Evolutionary conservation across 2,888 invertebrate species (phyloP).

Genomic region (Pristionchus fissidentatus): DNA sequence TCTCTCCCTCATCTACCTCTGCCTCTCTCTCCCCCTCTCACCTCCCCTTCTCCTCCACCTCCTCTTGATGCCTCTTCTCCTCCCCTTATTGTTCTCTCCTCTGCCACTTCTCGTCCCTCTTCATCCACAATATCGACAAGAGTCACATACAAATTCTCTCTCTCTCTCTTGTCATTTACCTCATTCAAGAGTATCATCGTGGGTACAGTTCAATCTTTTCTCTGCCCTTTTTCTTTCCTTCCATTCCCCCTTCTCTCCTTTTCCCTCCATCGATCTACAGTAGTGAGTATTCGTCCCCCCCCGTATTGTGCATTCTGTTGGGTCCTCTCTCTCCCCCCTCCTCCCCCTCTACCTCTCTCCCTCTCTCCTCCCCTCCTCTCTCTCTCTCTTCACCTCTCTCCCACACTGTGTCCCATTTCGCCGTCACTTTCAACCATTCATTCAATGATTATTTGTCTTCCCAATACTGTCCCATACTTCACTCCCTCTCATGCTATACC

Average conservation of each 20-base stretch:
- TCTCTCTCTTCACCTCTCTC: neutral
- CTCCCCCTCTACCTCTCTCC: neutral
- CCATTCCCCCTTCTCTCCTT: constrained; percentile 48
- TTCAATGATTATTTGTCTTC: neutral
- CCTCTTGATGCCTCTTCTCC: too few relatives aligned
- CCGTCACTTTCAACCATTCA: neutral
- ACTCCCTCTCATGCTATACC: neutral
- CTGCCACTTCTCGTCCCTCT: constrained; percentile 1
- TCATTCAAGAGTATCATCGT: constrained; percentile 8
- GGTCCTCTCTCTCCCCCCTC: neutral
- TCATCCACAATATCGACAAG: neutral
- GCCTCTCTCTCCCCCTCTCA: constrained; percentile 25
- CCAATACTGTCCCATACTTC: neutral
- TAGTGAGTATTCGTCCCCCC: constrained; percentile 48
- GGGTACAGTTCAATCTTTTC: constrained; percentile 45
- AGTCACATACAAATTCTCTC: constrained; percentile 3
- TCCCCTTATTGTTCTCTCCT: constrained; percentile 24
- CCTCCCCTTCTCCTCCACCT: too few relatives aligned
- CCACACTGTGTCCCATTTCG: too few relatives aligned
- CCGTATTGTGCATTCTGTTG: constrained; percentile 14
- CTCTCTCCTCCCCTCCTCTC: constrained; percentile 18
- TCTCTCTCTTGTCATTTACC: constrained; percentile 23
- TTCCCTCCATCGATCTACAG: constrained; percentile 50
- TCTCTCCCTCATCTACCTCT: constrained; percentile 47
- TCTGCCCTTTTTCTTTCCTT: constrained; percentile 48